Percentiles rank a stretch among this genome's conserved stretches.
These are phyloP conservation scores for Eptatretus burgeri DNA, from an alignment of 2,113 vertebrate species.

Conservation along the genomic window DNA sequence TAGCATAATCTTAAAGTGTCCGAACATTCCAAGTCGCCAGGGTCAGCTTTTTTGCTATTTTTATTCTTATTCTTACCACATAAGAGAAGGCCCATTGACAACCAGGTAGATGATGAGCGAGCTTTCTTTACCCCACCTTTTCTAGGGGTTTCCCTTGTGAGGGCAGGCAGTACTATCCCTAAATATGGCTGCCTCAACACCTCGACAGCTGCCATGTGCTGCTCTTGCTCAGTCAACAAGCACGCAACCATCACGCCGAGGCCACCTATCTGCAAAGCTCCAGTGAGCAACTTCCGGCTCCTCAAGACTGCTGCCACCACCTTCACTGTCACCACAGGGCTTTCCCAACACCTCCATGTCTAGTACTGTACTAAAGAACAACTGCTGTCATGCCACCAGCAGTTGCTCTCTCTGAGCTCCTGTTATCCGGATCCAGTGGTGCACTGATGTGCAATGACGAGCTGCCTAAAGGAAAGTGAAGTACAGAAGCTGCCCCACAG, in stretches of 20 bases:
- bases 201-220: not conserved
- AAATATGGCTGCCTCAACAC: not conserved
- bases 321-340: not conserved
- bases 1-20: not conserved
- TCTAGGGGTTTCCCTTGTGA: not conserved
- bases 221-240: not conserved
- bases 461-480: too few relatives aligned
- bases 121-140: constrained; percentile 4
- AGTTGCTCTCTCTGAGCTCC: not conserved
- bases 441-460: not conserved
- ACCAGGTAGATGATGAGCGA: not conserved
- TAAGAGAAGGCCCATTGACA: not conserved
- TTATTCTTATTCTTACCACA: not conserved
- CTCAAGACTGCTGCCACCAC: not conserved
- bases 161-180: not conserved
- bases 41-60: not conserved
- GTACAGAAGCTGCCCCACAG: not conserved
- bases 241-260: not conserved
- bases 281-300: not conserved
- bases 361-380: not conserved
- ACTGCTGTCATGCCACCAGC: not conserved
- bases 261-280: not conserved
- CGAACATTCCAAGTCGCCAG: constrained; percentile 3
- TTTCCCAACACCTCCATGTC: not conserved
- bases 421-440: not conserved